Conservation (phyloP, 2,888 invertebrate species). For the Abrostola triplasia region DNA sequence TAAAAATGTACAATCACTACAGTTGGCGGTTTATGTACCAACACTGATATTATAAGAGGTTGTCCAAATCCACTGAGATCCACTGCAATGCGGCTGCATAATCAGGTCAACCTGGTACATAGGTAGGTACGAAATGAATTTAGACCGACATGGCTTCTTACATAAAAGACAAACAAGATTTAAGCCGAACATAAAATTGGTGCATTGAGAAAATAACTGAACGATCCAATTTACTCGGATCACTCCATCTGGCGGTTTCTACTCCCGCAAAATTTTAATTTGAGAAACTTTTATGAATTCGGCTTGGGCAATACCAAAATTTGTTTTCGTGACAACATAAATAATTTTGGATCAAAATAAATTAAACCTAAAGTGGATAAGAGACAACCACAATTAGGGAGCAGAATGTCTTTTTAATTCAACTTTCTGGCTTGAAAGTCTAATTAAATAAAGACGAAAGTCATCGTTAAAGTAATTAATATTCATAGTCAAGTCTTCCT, state of each 20-base stretch:
- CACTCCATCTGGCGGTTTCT: constrained; percentile 33
- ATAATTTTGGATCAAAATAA: constrained; percentile 23
- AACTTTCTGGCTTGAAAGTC: constrained; percentile 38
- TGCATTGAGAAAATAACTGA: constrained; percentile 46
- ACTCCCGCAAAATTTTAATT: constrained; percentile 32
- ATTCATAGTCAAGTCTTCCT: constrained; percentile 41
- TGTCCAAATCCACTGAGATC: constrained; percentile 55
- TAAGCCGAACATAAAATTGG: constrained; percentile 45
- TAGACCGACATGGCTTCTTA: constrained; percentile 43
- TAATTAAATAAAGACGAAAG: constrained; percentile 48
- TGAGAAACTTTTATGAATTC: constrained; percentile 24
- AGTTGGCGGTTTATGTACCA: constrained; percentile 29
- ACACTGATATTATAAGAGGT: constrained; percentile 47
- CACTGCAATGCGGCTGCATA: constrained; percentile 66
- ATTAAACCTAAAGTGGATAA: constrained; percentile 18
- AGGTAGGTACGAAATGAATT: constrained; percentile 50
- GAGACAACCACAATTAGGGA: constrained; percentile 39
- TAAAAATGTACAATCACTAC: constrained; percentile 38
- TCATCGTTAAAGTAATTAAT: constrained; percentile 52
- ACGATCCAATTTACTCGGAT: constrained; percentile 33
- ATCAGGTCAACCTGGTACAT: constrained; percentile 61
- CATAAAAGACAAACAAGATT: constrained; percentile 51
- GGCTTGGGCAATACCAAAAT: constrained; percentile 15
- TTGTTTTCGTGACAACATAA: constrained; percentile 16
- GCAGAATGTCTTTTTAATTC: constrained; percentile 44